Conservation (phyloP, 92 coral and sea anemone species). For the Zoanthus gigantus region DNA sequence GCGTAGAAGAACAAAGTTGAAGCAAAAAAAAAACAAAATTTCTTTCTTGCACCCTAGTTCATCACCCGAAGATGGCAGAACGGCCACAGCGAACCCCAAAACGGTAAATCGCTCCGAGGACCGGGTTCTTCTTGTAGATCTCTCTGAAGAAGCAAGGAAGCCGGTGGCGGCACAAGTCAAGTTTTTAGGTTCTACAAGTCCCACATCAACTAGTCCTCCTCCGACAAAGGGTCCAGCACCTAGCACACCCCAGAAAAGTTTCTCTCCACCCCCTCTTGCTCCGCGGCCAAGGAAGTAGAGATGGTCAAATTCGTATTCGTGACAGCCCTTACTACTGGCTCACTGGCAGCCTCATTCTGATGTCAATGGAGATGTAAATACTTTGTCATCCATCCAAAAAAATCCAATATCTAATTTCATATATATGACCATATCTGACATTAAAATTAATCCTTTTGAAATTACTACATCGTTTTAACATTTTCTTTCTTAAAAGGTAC, state of each 20-base stretch:
- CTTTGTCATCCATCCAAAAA: no score
- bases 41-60: neutral
- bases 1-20: neutral
- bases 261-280: constrained; percentile 79
- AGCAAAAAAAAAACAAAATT: neutral
- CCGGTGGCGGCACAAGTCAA: constrained; percentile 76
- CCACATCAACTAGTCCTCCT: constrained; percentile 57
- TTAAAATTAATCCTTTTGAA: neutral
- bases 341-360: no score
- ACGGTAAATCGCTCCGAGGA: neutral
- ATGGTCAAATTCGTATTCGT: neutral
- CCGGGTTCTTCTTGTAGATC: constrained; percentile 16
- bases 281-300: constrained; percentile 67
- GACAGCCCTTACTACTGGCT: no score
- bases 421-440: neutral
- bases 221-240: constrained; percentile 67
- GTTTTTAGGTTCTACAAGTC: constrained; percentile 84
- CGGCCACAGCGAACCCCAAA: constrained; percentile 2
- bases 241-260: constrained; percentile 51
- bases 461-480: neutral
- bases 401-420: neutral
- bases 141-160: constrained; percentile 54
- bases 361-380: no score
- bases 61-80: constrained; percentile 11
- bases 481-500: neutral